Conservation (phyloP, 2,888 invertebrate species). For the Lasiommata megera region DNA sequence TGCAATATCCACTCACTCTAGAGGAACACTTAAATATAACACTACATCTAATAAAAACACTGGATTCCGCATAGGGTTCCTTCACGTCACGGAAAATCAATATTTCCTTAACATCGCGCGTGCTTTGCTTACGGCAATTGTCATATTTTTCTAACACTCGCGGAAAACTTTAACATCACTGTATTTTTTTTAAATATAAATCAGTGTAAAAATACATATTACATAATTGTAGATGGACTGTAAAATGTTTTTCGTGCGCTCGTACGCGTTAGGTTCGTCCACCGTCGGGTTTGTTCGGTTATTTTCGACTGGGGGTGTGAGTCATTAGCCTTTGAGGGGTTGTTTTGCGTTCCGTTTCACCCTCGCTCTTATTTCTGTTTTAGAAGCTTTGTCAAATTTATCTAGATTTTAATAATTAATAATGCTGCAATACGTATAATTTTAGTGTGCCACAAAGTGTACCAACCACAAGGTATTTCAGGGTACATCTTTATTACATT, state of each 20-base stretch:
- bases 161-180: slow-evolving; percentile 9
- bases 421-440: too few relatives aligned
- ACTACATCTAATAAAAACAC: slow-evolving; percentile 58
- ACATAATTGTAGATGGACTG: slow-evolving; percentile 60
- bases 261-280: slow-evolving; percentile 57
- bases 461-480: too few relatives aligned
- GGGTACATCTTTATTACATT: too few relatives aligned
- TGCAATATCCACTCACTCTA: slow-evolving; percentile 25
- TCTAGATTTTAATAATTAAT: neutral
- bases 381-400: neutral
- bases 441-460: too few relatives aligned
- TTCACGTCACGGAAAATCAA: slow-evolving; percentile 74
- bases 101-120: slow-evolving; percentile 49
- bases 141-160: slow-evolving; percentile 15
- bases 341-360: slow-evolving; percentile 63
- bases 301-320: slow-evolving; percentile 64
- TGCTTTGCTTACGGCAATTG: slow-evolving; percentile 12
- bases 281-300: slow-evolving; percentile 49
- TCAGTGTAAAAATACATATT: slow-evolving; percentile 42
- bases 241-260: slow-evolving; percentile 61
- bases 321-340: slow-evolving; percentile 70
- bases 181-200: slow-evolving; percentile 27
- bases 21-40: slow-evolving; percentile 24
- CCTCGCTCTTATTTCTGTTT: slow-evolving; percentile 10
- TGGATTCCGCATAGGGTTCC: slow-evolving; percentile 60